These are phyloP conservation scores for Leptinotarsa tumamoca DNA, from an alignment of 2,888 invertebrate genomes.

Conservation along the genomic window DNA sequence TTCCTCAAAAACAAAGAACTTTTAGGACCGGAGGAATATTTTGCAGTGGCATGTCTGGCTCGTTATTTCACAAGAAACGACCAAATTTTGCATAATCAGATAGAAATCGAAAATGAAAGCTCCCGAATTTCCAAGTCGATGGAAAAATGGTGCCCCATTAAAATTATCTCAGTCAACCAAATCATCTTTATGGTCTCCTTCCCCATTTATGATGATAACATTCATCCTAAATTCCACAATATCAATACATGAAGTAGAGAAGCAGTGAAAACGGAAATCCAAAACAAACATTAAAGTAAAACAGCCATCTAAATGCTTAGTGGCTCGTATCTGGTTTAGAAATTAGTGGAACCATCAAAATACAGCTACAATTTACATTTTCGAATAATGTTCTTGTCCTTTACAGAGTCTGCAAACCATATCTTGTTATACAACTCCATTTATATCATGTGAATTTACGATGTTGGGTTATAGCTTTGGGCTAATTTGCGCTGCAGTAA, in stretches of 20 bases:
- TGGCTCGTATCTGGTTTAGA: conserved; percentile 51
- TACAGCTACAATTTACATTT: conserved; percentile 43
- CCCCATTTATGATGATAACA: conserved; percentile 23
- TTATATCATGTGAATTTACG: conserved; percentile 27
- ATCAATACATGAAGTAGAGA: conserved; percentile 48
- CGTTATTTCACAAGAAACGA: background rate
- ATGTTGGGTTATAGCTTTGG: conserved; percentile 25
- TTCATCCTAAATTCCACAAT: conserved; percentile 24
- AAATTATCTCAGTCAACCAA: conserved; percentile 27
- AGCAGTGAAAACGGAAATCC: conserved; percentile 54
- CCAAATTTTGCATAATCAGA: background rate
- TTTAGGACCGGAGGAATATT: no score
- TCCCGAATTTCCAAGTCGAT: background rate
- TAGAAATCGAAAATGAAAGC: background rate
- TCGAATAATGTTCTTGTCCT: conserved; percentile 27
- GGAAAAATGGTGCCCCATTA: conserved; percentile 13
- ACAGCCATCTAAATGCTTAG: conserved; percentile 55
- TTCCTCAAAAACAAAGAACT: no score
- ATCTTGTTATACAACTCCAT: conserved; percentile 30
- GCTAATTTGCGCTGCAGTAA: conserved; percentile 16
- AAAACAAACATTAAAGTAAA: conserved; percentile 56
- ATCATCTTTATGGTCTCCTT: conserved; percentile 21
- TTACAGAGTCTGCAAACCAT: conserved; percentile 22
- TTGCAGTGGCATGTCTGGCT: background rate
- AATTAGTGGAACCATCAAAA: conserved; percentile 50